A percentile compares a stretch with the other conserved stretches of the same genome.
Conservation (phyloP, 2,888 invertebrate species). For the Herminia tarsipennalis region DNA sequence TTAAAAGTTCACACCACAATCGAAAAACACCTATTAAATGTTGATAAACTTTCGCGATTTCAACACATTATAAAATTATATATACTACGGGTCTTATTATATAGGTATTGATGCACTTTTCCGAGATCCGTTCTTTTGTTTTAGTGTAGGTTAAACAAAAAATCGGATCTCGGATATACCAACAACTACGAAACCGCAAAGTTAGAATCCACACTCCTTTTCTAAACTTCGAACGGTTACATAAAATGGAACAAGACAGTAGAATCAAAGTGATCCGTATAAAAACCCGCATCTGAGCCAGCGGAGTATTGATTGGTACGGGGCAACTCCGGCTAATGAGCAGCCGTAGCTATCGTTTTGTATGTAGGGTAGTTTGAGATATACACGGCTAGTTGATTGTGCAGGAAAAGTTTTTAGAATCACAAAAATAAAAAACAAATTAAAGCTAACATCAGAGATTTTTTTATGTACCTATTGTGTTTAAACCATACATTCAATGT, state of each 20-base stretch:
- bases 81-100: too few species aligned
- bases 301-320: conserved; percentile 37
- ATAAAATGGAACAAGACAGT: conserved; percentile 12
- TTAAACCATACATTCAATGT: too few species aligned
- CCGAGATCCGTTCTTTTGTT: too few species aligned
- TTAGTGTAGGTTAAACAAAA: not conserved
- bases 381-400: conserved; percentile 4
- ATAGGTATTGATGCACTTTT: too few species aligned
- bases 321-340: conserved; percentile 43
- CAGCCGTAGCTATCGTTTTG: conserved; percentile 16
- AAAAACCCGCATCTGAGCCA: conserved; percentile 33
- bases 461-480: too few species aligned
- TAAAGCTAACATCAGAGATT: too few species aligned
- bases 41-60: too few species aligned
- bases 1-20: too few species aligned
- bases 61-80: too few species aligned
- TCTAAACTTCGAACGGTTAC: not conserved
- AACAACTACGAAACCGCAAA: not conserved
- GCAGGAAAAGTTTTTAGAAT: not conserved
- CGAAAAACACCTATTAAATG: too few species aligned
- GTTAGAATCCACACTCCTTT: not conserved
- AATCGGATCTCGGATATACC: not conserved
- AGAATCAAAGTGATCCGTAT: conserved; percentile 20
- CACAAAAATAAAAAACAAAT: too few species aligned
- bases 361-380: conserved; percentile 5